phyloP scores from a whole-genome alignment of 2,888 invertebrate species.

The Drosophila colorata region DNA sequence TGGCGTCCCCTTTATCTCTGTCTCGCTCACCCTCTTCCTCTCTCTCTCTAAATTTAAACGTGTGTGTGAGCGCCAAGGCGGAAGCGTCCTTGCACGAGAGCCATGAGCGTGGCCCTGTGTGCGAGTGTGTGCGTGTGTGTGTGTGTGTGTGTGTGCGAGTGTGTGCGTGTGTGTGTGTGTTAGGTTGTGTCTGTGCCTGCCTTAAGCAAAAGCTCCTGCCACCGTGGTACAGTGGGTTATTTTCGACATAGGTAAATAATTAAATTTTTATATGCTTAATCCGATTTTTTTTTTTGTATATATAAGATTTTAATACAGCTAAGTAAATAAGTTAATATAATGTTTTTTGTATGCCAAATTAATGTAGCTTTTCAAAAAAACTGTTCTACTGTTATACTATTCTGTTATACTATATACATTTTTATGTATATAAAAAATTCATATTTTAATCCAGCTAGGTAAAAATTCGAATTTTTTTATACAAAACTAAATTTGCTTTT shows the following conservation, averaged over 20 bases:
- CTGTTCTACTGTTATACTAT: too few species aligned
- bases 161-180: conserved; percentile 4
- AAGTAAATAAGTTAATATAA: too few species aligned
- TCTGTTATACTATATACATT: too few species aligned
- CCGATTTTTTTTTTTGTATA: too few species aligned
- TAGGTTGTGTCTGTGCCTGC: conserved; percentile 11
- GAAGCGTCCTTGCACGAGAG: conserved; percentile 71
- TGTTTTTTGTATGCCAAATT: too few species aligned
- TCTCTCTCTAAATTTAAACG: conserved; percentile 4
- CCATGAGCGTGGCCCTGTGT: conserved; percentile 54
- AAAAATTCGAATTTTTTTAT: too few species aligned
- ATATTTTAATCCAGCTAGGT: too few species aligned
- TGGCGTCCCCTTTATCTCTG: conserved; percentile 25
- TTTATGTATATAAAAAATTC: too few species aligned
- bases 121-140: conserved; percentile 10
- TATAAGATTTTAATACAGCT: too few species aligned
- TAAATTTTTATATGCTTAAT: too few species aligned
- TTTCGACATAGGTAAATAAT: not conserved
- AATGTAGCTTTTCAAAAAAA: too few species aligned
- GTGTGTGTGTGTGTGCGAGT: conserved; percentile 8
- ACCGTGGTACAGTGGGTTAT: conserved; percentile 45
- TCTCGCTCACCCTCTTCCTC: not conserved
- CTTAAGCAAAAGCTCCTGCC: conserved; percentile 46
- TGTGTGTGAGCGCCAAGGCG: conserved; percentile 47
- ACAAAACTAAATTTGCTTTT: too few species aligned